phyloP scores from a whole-genome alignment of 2,113 vertebrate genomes.

The Ovis canadensis region DNA sequence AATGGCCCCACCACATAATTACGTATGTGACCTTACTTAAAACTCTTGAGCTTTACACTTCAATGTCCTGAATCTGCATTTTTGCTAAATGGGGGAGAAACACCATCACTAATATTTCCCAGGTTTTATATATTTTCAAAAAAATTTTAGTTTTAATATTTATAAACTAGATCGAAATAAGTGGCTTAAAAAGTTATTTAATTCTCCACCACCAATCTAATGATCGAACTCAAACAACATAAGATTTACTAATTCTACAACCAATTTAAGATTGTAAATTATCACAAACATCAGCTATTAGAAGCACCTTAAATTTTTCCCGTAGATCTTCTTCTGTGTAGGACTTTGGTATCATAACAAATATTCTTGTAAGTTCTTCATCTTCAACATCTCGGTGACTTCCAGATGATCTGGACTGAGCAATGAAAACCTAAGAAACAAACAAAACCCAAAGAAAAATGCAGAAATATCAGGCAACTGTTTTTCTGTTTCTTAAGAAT shows the following conservation, averaged over 20 bases:
- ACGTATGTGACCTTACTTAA: background rate
- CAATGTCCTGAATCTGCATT: background rate
- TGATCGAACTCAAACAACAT: background rate
- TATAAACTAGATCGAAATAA: slow-evolving; percentile 2
- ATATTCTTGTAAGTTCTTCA: slow-evolving; percentile 95
- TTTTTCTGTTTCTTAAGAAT: background rate
- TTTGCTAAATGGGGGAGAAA: background rate
- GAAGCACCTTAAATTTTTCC: slow-evolving; percentile 90
- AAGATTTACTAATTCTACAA: background rate
- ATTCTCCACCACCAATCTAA: background rate
- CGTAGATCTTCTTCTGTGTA: slow-evolving; percentile 93
- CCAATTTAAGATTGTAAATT: background rate
- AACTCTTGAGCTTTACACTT: background rate
- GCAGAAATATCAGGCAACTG: background rate
- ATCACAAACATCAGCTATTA: background rate
- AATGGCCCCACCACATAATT: background rate
- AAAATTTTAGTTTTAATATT: slow-evolving; percentile 1
- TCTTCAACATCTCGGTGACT: slow-evolving; percentile 94
- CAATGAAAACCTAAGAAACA: slow-evolving; percentile 87
- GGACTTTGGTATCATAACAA: slow-evolving; percentile 95
- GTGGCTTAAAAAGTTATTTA: background rate
- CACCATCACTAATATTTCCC: background rate
- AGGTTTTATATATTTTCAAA: background rate
- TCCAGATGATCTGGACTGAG: slow-evolving; percentile 91
- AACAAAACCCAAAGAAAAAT: background rate